Evolutionary conservation across 2,888 invertebrate species (phyloP), one percentile per base, ranked within the genome.

Genomic region (Scaptomyza tumidula): DNA sequence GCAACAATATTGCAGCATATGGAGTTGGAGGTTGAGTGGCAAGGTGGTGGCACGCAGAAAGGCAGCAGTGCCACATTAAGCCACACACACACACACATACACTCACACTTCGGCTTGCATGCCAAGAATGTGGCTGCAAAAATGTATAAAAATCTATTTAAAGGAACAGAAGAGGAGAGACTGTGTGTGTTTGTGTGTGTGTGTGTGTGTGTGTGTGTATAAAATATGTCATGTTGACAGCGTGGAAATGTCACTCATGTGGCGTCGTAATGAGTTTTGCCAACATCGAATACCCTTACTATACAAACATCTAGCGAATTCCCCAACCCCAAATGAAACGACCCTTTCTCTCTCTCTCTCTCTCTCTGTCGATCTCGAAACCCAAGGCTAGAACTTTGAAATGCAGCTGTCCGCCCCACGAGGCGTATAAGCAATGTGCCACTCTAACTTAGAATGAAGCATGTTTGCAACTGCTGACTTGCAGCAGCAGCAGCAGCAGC

Each of bases 241-340:
- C 87, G 85, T 76, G 70, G 89, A 88, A 88, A 86, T 88, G 85
- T 88, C 85, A 88, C 84, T 85, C 85, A 88, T 89, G 85, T 74
- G 81, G 75, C 81, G 78, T 79, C 73, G 88, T 88, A 85, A 85
- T 86, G 81, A 80, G 85, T 86, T 85, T 85, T 82, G 71, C 82
- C 75, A 84, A 84, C 87, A 82, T 86, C 56, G 68, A 68, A 71
- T 68, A 60, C 61, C 43, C 52, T 55, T 14, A 39, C 48, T n/a
- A 45, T 46, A n/a, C 14, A 45, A 46, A 13, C 19, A 24, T 14
- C 37, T 9, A 1, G 3, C 13, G 16, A 16, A 6, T 31, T 31
- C 16, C 13, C 37, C 16, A 41, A n/a, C 14, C 16, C 29, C 41
- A 7, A 6, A 39, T 24, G 44, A 13, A 35, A 24, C 24, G 45